phyloP scores from a whole-genome alignment of 2,888 invertebrate species.

The Oegoconia quadripuncta region DNA sequence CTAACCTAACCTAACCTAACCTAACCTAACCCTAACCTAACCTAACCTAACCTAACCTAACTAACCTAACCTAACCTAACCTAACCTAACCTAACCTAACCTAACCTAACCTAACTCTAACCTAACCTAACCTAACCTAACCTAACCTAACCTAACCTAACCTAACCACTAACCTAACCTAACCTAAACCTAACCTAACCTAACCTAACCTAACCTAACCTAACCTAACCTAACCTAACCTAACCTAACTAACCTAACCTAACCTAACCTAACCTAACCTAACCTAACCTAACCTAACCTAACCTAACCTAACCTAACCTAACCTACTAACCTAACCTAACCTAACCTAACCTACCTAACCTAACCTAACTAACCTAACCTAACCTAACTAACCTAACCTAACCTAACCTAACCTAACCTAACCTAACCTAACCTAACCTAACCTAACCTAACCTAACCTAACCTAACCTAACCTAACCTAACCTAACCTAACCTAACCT shows the following conservation, averaged over 20 bases:
- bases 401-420: slow-evolving; percentile 3
- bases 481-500: slow-evolving; percentile 6
- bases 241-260: not conserved
- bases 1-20: slow-evolving; percentile 3
- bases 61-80: slow-evolving; percentile 3
- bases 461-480: slow-evolving; percentile 6
- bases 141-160: not conserved
- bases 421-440: slow-evolving; percentile 7
- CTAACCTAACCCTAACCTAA: slow-evolving; percentile 3
- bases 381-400: slow-evolving; percentile 4
- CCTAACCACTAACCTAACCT: not conserved
- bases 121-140: not conserved
- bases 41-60: slow-evolving; percentile 1
- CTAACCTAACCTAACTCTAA: slow-evolving; percentile 1
- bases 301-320: not conserved
- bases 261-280: not conserved
- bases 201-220: slow-evolving; percentile 3
- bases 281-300: slow-evolving; percentile 1
- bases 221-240: slow-evolving; percentile 3
- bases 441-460: slow-evolving; percentile 6
- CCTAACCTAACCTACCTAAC: slow-evolving; percentile 5
- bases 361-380: slow-evolving; percentile 5
- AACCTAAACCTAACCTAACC: not conserved
- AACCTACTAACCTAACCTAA: slow-evolving; percentile 5
- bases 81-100: slow-evolving; percentile 3